Base-by-base conservation (phyloP, 23 tunicate species). In the Trididemnum nubilum region DNA sequence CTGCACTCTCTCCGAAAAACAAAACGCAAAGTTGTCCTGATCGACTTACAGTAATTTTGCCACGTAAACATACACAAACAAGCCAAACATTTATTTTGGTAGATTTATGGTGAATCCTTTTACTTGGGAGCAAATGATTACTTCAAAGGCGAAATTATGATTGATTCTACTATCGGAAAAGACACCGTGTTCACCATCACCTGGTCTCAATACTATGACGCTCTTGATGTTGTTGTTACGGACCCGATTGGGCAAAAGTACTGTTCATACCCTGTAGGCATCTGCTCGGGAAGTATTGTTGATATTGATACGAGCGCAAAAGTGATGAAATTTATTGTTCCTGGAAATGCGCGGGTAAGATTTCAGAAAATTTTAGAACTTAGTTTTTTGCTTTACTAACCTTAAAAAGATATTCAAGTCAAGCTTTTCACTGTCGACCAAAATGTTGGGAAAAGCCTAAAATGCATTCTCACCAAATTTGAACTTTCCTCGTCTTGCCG, bases 101-200 rank as follows among this genome's bases (percentile, higher is more conserved):
- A 76, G 87, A 57, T 83, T 83, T 64, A 74, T 21, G 61, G 81
- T 59, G 72, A 26, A 57, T 58, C 81, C 4, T 75, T 34, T 36
- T 35, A 21, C 22, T 0, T 79, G 34, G 3, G 21, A 21, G 33
- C 36, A 0, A 29, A 3, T 1, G 77, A 64, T 7, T 0, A 32
- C 29, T n/a, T 24, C 32, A 71, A 27, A 26, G 84, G 86, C 5
- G 18, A 33, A 21, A 86, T 87, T 39, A n/a, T 65, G 29, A 39
- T 87, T 0, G 92, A 87, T 74, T 39, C 75, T 23, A 87, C 86
- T 0, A 61, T 87, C 32, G 92, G 92, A 65, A 85, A 81, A 15
- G 38, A 81, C 82, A 87, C 92, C 2, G 57, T 64, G 5, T 87
- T 87, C 51, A 64, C 75, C 26, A 67, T 87, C 65, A 51, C 86